Conservation (phyloP, 1,140 invertebrate species). For the Mamestra configurata region DNA sequence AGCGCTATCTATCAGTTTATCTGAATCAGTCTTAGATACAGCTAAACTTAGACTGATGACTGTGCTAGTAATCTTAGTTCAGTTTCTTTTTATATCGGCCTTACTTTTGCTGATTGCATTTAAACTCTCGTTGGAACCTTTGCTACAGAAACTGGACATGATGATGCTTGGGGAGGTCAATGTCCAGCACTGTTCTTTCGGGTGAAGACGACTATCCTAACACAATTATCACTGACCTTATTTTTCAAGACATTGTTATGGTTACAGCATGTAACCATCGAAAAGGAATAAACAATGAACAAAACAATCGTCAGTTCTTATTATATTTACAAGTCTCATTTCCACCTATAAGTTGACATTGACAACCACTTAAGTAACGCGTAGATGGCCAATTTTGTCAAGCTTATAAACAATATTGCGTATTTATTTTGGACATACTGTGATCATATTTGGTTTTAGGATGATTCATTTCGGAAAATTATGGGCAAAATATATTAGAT, state of each 20-base stretch:
- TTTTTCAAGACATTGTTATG: neutral
- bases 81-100: no score
- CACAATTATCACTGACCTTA: neutral
- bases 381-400: conserved; percentile 5
- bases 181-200: no score
- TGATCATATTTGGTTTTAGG: neutral
- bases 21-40: conserved; percentile 1
- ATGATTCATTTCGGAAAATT: conserved; percentile 1
- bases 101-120: no score
- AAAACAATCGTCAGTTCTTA: neutral
- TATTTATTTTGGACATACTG: neutral
- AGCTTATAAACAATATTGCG: neutral
- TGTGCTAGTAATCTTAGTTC: neutral
- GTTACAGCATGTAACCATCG: no score
- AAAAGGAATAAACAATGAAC: no score
- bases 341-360: conserved; percentile 2
- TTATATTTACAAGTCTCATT: neutral
- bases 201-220: no score
- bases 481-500: neutral
- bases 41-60: neutral
- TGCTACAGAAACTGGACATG: no score
- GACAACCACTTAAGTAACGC: neutral
- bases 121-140: no score
- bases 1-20: neutral
- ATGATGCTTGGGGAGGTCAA: no score